Conservation (phyloP, 1,140 invertebrate genomes). For the Platyura marginata region DNA sequence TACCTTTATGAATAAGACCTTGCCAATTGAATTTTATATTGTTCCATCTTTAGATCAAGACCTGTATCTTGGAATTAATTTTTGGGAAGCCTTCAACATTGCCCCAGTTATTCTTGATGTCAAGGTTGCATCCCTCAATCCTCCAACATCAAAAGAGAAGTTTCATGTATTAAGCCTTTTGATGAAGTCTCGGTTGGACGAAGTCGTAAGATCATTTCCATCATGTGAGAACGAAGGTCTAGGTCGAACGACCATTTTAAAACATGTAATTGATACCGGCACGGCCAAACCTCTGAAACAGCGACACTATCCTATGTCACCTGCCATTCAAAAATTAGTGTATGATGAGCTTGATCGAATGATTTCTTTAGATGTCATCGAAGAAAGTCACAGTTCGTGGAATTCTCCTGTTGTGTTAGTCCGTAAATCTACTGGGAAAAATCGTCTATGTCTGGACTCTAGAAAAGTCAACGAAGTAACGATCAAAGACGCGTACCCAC, state of each 20-base stretch:
- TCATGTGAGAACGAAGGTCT: too few relatives aligned
- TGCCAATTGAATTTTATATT: too few relatives aligned
- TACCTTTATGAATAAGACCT: too few relatives aligned
- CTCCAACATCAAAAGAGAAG: too few relatives aligned
- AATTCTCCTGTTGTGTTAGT: slow-evolving; percentile 12
- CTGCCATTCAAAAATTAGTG: slow-evolving; percentile 8
- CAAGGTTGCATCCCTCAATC: too few relatives aligned
- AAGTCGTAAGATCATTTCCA: too few relatives aligned
- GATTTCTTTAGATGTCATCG: slow-evolving; percentile 9
- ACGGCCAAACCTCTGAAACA: slow-evolving; percentile 10
- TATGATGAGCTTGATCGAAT: slow-evolving; percentile 11
- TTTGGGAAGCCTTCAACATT: too few relatives aligned
- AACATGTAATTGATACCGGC: slow-evolving; percentile 13
- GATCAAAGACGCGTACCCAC: slow-evolving; percentile 13
- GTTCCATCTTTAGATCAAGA: too few relatives aligned
- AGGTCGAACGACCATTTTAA: slow-evolving; percentile 9
- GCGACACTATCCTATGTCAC: slow-evolving; percentile 10
- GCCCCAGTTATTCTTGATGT: too few relatives aligned
- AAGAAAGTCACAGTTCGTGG: slow-evolving; percentile 10
- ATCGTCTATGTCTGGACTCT: slow-evolving; percentile 15
- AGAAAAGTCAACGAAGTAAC: slow-evolving; percentile 13
- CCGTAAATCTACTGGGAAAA: slow-evolving; percentile 9
- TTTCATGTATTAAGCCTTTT: too few relatives aligned
- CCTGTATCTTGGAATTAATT: too few relatives aligned
- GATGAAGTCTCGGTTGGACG: too few relatives aligned